A percentile compares a stretch with the other conserved stretches of the same genome.
Conservation (phyloP, 1,140 invertebrate genomes). For the Geopemphigus sp. region DNA sequence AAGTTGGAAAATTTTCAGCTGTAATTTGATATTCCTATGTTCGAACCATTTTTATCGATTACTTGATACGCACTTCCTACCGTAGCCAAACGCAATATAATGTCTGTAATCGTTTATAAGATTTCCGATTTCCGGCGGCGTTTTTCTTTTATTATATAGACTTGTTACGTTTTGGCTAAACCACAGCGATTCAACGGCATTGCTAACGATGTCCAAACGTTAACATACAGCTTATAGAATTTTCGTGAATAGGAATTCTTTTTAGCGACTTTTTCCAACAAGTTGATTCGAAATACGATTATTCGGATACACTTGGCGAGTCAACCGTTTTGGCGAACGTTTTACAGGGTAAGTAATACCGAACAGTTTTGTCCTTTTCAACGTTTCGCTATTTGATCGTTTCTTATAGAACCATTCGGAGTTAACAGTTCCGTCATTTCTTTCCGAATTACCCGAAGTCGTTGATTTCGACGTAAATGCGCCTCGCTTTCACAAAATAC, state of each 20-base stretch:
- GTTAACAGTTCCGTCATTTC: not conserved
- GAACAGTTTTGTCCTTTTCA: constrained; percentile 3
- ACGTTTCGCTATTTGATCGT: not conserved
- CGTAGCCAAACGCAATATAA: constrained; percentile 9
- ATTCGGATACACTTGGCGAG: no score
- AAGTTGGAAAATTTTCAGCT: not conserved
- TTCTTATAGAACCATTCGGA: not conserved
- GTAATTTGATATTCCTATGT: not conserved
- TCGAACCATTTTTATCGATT: not conserved
- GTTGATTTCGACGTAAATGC: not conserved
- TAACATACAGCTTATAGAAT: no score
- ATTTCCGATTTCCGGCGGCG: no score
- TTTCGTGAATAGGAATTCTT: no score
- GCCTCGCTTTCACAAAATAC: not conserved
- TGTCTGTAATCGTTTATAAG: no score
- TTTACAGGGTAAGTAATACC: not conserved
- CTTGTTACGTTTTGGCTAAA: not conserved
- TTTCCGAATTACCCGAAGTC: constrained; percentile 7
- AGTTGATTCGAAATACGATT: no score
- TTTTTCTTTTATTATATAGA: not conserved
- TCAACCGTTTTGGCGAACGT: not conserved
- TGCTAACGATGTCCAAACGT: no score
- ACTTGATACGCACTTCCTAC: not conserved
- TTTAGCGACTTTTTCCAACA: no score
- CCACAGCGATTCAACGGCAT: no score